Percentiles rank a stretch among this genome's conserved stretches.
These are phyloP conservation scores for Cremastinae sp. DNA, from an alignment of 2,888 invertebrate genomes.

Conservation along the genomic window DNA sequence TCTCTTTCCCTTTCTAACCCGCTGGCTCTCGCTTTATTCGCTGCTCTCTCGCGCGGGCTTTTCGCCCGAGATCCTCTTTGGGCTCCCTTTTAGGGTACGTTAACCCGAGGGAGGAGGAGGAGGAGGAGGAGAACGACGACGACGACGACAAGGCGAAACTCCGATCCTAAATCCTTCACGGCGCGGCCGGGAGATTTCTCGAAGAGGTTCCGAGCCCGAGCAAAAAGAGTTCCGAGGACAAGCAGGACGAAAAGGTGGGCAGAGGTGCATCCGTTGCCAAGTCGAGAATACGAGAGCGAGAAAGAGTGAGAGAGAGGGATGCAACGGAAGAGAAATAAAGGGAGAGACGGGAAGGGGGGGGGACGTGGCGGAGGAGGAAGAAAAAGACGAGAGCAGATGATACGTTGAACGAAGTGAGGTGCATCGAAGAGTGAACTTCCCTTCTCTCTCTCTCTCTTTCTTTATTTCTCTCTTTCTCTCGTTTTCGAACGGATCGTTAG, in stretches of 20 bases:
- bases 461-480: conserved; percentile 62
- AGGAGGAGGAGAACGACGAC: too few species aligned
- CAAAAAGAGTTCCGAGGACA: conserved; percentile 29
- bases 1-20: conserved; percentile 17
- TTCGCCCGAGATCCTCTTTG: conserved; percentile 59
- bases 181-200: conserved; percentile 30
- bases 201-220: conserved; percentile 28
- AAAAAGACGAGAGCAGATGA: conserved; percentile 41
- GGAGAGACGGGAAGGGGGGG: conserved; percentile 14
- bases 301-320: conserved; percentile 40
- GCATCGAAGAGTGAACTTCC: conserved; percentile 54
- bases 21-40: conserved; percentile 12
- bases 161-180: conserved; percentile 64
- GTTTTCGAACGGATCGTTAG: conserved; percentile 72
- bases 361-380: conserved; percentile 11
- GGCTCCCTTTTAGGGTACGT: conserved; percentile 71
- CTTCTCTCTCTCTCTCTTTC: conserved; percentile 63
- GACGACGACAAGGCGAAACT: conserved; percentile 53
- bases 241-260: conserved; percentile 30
- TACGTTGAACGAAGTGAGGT: conserved; percentile 49
- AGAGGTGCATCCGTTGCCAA: conserved; percentile 32
- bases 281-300: conserved; percentile 40
- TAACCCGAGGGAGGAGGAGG: conserved; percentile 70
- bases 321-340: conserved; percentile 1
- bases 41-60: not conserved